These are phyloP conservation scores for Patella depressa DNA, from an alignment of 2,888 invertebrate genomes.

Conservation along the genomic window DNA sequence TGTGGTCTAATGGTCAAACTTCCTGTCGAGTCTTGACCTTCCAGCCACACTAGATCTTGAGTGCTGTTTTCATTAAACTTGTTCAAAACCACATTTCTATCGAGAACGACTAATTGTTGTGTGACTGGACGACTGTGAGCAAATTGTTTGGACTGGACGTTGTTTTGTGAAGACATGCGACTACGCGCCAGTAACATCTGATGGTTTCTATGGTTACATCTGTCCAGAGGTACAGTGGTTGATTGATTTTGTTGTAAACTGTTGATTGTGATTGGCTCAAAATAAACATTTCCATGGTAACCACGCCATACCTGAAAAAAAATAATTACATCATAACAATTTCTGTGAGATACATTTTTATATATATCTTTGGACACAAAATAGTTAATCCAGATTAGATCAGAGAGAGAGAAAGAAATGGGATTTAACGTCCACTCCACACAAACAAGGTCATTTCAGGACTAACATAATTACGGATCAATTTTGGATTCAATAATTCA, in stretches of 20 bases:
- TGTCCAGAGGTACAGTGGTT: neutral
- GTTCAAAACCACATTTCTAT: conserved; percentile 51
- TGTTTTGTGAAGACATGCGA: neutral
- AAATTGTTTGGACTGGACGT: conserved; percentile 13
- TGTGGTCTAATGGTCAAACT: conserved; percentile 51
- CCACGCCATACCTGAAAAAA: conserved; percentile 68
- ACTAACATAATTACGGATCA: too few species aligned
- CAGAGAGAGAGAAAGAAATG: too few species aligned
- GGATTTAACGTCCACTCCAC: too few species aligned
- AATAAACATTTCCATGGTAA: conserved; percentile 69
- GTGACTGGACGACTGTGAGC: conserved; percentile 29
- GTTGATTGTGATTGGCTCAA: conserved; percentile 64
- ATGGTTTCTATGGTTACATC: conserved; percentile 3
- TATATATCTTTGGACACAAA: too few species aligned
- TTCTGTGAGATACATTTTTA: too few species aligned
- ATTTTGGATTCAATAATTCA: too few species aligned
- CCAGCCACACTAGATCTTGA: conserved; percentile 55
- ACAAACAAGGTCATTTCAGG: too few species aligned
- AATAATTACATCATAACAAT: neutral
- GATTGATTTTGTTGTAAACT: conserved; percentile 20
- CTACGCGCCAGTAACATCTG: neutral
- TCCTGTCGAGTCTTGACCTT: conserved; percentile 58
- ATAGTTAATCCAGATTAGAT: too few species aligned
- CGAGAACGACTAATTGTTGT: conserved; percentile 52
- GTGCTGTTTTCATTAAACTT: conserved; percentile 47